Evolutionary conservation across 92 coral and sea anemone species (phyloP), one percentile per base, ranked within the genome.

Genomic region (Epizoanthus scotinus): DNA sequence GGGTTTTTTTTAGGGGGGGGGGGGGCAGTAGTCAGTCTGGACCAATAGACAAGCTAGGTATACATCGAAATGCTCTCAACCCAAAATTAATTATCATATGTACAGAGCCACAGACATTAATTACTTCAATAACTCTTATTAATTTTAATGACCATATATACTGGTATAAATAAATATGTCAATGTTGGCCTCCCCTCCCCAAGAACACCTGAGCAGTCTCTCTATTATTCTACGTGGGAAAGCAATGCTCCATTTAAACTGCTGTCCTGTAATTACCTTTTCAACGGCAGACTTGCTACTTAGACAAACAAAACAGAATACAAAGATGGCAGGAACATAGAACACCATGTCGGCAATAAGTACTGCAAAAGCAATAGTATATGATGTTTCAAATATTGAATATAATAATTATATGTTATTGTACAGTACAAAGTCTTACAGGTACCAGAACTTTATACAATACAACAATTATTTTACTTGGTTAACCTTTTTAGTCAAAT

Each of bases 321-420:
- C 84, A 54, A 91, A 40, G 22, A 95, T 93, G 49, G 95, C 98
- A 29, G 98, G 96, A 67, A 93, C 78, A 65, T 92, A 95, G 61
- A 93, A 65, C 28, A 93, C 27, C 44, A 87, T 65, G 85, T 95
- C 99, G 62, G 98, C 96, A 57, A 84, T 79, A n/a, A 95, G 78
- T 25, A 86, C 99, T 95, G 77, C 21, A 73, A 86, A 31, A 72
- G 79, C 61, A 63, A 2, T 19, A 36, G 17, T 75, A 87, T 18
- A 8, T 17, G 21, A 58, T 8, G 3, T 4, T 21, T 36, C 3
- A 0, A 8, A 6, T 0, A 52, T 55, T 3, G 10, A 63, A n/a
- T 13, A 17, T 2, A 70, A 36, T 15, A 7, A 44, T 13, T 21
- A 40, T 34, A 34, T 34, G 6, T 34, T 1, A 31, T 4, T 31